phyloP scores from a whole-genome alignment of 2,888 invertebrate species.

The Itoplectis maculator region DNA sequence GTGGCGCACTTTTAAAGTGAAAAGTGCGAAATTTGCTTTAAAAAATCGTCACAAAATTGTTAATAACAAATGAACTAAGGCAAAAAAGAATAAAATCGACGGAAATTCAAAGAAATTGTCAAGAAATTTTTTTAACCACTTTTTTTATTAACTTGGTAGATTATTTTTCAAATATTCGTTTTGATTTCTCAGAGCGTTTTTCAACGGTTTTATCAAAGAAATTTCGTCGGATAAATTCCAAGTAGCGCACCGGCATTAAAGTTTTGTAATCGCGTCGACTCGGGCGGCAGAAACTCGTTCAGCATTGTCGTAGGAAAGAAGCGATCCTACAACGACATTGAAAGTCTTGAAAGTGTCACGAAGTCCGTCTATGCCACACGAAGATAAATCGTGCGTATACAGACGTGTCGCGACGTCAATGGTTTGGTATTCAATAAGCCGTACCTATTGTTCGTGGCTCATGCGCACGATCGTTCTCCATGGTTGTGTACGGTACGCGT shows the following conservation, averaged over 20 bases:
- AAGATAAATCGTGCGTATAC: not conserved
- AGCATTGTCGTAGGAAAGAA: not conserved
- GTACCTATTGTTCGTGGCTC: slow-evolving; percentile 58
- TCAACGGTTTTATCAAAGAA: no score
- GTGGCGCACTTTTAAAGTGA: no score
- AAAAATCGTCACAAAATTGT: not conserved
- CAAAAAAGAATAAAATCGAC: not conserved
- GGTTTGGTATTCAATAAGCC: slow-evolving; percentile 59
- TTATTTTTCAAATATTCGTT: not conserved
- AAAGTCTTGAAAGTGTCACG: slow-evolving; percentile 22
- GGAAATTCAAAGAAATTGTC: not conserved
- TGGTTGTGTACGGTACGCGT: slow-evolving; percentile 41
- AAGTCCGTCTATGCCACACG: not conserved
- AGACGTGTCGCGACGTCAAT: slow-evolving; percentile 29
- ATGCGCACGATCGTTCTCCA: slow-evolving; percentile 64
- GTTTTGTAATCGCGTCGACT: not conserved
- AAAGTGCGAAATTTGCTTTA: not conserved
- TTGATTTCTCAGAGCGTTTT: no score
- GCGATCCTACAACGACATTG: not conserved
- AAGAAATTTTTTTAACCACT: not conserved
- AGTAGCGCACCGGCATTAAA: not conserved
- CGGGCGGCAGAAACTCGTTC: not conserved
- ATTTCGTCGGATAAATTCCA: no score
- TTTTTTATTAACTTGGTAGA: not conserved
- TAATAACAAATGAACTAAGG: not conserved